A percentile compares a stretch with the other conserved stretches of the same genome.
Conservation (phyloP, 2,113 vertebrate genomes). For the Campylomormyrus numenius region DNA sequence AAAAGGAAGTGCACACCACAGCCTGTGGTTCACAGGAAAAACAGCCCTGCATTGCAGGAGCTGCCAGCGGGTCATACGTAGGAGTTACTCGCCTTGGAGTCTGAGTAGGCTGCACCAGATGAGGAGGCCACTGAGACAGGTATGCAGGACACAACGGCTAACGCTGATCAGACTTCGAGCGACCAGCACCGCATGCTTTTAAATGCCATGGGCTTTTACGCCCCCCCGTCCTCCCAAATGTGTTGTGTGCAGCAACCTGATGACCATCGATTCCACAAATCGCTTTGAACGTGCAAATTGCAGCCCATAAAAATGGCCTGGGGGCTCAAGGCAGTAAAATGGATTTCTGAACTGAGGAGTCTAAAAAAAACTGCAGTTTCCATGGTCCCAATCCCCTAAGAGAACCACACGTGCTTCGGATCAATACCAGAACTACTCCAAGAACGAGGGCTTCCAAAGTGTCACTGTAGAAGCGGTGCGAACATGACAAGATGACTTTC, state of each 20-base stretch:
- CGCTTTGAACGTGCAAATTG: neutral
- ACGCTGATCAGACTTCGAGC: neutral
- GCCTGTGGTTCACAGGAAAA: neutral
- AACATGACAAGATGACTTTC: constrained; percentile 1
- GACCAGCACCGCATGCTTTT: neutral
- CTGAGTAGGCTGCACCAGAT: neutral
- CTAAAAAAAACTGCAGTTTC: neutral
- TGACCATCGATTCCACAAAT: neutral
- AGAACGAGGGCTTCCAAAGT: neutral
- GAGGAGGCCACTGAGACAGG: neutral
- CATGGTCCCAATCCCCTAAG: neutral
- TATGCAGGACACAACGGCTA: neutral
- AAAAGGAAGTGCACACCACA: neutral
- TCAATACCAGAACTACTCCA: constrained; percentile 21
- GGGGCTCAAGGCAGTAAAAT: constrained; percentile 12
- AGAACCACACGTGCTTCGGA: constrained; percentile 16
- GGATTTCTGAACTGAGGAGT: constrained; percentile 14
- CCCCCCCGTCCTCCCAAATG: neutral
- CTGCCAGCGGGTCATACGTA: neutral
- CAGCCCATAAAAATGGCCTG: neutral
- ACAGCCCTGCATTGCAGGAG: neutral
- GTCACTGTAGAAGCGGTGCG: constrained; percentile 17
- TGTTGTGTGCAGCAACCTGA: neutral
- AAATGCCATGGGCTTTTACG: neutral
- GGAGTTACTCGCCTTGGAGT: neutral